Conservation (phyloP, 2,113 vertebrate genomes). For the Protobothrops mucrosquamatus region DNA sequence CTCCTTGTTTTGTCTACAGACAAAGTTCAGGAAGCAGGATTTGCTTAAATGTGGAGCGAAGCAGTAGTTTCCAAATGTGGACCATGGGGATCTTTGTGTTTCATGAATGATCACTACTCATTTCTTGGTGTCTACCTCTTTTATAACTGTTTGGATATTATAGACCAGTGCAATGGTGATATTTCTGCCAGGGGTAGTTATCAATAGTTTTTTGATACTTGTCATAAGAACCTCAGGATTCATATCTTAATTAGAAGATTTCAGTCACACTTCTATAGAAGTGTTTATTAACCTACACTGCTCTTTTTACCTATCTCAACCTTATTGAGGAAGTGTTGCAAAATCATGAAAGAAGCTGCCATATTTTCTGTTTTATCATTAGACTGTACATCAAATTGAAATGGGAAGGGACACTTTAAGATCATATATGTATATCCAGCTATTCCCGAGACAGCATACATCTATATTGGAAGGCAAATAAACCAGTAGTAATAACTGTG, state of each 20-base stretch:
- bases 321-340: background rate
- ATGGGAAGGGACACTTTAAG: slow-evolving; percentile 2
- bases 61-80: background rate
- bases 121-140: background rate
- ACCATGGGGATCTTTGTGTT: background rate
- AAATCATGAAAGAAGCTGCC: slow-evolving; percentile 16
- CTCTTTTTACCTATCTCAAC: background rate
- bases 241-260: slow-evolving; percentile 5
- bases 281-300: background rate
- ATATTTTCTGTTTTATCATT: slow-evolving; percentile 21
- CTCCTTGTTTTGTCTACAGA: background rate
- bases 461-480: background rate
- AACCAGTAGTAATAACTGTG: background rate
- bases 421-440: background rate
- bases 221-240: background rate
- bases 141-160: background rate
- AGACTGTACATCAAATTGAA: slow-evolving; percentile 18
- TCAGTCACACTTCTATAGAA: background rate
- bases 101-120: background rate
- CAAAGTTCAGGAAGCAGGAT: background rate
- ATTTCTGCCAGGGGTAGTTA: background rate
- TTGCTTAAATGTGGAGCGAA: background rate
- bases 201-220: background rate
- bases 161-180: background rate
- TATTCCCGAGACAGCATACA: background rate